These are phyloP conservation scores for Archivesica marissinica DNA, from an alignment of 1,140 invertebrate species.

Conservation along the genomic window DNA sequence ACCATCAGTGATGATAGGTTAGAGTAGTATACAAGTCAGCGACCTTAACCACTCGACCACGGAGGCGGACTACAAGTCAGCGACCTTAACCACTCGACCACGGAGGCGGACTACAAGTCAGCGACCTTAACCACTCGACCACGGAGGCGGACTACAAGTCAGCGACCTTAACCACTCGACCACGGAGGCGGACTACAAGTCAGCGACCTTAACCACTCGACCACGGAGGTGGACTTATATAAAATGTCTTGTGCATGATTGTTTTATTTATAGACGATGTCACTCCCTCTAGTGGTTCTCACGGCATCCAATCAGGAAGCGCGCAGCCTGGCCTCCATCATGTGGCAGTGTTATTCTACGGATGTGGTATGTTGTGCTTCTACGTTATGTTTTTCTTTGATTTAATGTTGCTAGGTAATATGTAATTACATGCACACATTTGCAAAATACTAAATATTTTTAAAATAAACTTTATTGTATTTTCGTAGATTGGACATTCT, in stretches of 20 bases:
- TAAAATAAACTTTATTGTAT: neutral
- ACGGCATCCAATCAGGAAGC: constrained; percentile 63
- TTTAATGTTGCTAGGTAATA: neutral
- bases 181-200: too few species aligned
- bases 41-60: too few species aligned
- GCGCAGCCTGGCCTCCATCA: constrained; percentile 51
- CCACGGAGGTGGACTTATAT: too few species aligned
- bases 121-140: too few species aligned
- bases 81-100: too few species aligned
- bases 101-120: too few species aligned
- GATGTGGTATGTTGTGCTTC: constrained; percentile 47
- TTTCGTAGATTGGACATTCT: neutral
- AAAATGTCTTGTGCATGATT: neutral
- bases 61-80: too few species aligned
- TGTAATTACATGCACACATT: neutral
- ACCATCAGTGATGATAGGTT: too few species aligned
- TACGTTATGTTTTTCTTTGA: neutral
- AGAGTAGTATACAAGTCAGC: too few species aligned
- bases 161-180: too few species aligned
- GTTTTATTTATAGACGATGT: constrained; percentile 60
- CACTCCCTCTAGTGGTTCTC: constrained; percentile 53
- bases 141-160: too few species aligned
- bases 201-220: too few species aligned
- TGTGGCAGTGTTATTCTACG: constrained; percentile 64
- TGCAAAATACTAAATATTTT: neutral